A percentile compares a stretch with the other conserved stretches of the same genome.
Conservation (phyloP, 2,797 vertebrate genomes). For the Liasis olivaceus region DNA sequence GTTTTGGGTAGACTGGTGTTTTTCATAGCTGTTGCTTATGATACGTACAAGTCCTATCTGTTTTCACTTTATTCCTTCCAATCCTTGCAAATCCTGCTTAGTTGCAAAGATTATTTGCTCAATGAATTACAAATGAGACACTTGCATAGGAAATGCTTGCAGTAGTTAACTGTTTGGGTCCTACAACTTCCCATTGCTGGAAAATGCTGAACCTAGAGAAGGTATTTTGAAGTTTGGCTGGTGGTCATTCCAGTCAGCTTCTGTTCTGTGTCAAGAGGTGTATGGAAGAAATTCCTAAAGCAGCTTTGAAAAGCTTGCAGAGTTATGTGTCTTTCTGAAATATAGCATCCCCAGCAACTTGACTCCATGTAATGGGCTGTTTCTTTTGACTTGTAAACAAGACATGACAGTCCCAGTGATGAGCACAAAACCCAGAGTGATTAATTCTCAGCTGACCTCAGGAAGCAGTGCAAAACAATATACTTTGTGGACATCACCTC, state of each 20-base stretch:
- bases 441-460: background rate
- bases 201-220: background rate
- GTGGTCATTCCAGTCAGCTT: background rate
- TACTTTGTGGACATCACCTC: background rate
- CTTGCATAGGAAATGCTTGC: background rate
- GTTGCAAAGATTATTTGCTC: background rate
- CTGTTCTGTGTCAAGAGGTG: background rate
- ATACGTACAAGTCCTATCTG: background rate
- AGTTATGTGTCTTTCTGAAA: background rate
- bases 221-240: background rate
- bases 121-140: background rate
- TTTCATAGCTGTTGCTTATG: background rate
- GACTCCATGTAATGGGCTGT: background rate
- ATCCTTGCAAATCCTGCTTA: background rate
- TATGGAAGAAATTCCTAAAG: background rate
- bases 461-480: background rate
- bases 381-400: background rate
- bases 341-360: background rate
- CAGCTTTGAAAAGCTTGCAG: background rate
- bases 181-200: background rate
- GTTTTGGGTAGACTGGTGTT: background rate
- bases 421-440: conserved; percentile 21
- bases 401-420: background rate
- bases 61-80: background rate
- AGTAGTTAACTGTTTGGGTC: background rate